Base-by-base conservation (phyloP, 2,797 vertebrate species). In the Periophthalmus magnuspinnatus region DNA sequence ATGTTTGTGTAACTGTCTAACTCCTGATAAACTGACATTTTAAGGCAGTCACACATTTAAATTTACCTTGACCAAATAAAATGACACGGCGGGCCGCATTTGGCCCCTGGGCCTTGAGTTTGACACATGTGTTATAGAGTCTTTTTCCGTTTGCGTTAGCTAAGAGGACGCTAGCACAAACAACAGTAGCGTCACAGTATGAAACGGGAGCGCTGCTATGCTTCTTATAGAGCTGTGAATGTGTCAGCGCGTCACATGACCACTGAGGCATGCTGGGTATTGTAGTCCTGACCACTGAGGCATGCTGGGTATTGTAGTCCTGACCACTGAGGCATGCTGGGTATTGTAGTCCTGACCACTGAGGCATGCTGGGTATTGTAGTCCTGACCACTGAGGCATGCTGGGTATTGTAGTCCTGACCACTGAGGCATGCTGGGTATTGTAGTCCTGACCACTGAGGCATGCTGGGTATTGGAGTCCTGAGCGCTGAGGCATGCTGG, bases 331-430 rank as follows among this genome's bases (percentile, higher is more conserved):
- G 61, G 61, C 61, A 63, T 64, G 61, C 61, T 47, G 61, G 61
- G 61, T n/a, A 64, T 47, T 47, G 61, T 63, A 45, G 61, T 47
- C 19, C n/a, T n/a, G n/a, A n/a, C n/a, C n/a, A n/a, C n/a, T n/a
- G n/a, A n/a, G n/a, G n/a, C n/a, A 63, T 64, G 61, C 61, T 64
- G 61, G 61, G 61, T n/a, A 64, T 64, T 47, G 61, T 47, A 45
- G 61, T 47, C 19, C 5, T 62, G 60, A 28, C 17, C 61, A 63
- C 38, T 63, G 61, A 63, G 61, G 61, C 61, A 63, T 64, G 61
- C 61, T 47, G 61, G 61, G 61, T n/a, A 64, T 47, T 47, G 61
- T 63, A 45, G 61, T 47, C 19, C n/a, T 32, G 21, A 17, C 2
- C 56, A 58, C 56, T 58, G 28, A 32, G 3, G 56, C 56, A 58